Conservation (phyloP, 2,113 vertebrate species). For the Tetrax tetrax region DNA sequence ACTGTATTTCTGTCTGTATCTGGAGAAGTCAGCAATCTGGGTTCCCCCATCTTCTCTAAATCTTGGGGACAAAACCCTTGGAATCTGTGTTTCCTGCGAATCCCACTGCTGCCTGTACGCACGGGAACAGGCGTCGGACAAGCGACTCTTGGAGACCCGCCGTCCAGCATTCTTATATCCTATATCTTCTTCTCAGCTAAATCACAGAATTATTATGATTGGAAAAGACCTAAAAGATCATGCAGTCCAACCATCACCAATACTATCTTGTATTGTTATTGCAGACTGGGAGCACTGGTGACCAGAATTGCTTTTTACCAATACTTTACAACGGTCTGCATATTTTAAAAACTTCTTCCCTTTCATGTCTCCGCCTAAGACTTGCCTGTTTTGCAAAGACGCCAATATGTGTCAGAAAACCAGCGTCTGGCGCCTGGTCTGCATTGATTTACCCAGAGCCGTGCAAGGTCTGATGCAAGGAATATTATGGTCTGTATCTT, state of each 20-base stretch:
- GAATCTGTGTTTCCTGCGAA: not conserved
- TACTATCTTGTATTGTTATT: not conserved
- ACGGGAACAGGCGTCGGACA: not conserved
- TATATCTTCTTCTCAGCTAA: no score
- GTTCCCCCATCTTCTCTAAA: not conserved
- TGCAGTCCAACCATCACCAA: no score
- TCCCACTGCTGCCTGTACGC: not conserved
- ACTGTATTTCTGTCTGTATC: not conserved
- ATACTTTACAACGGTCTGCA: not conserved
- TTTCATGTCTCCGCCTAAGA: not conserved
- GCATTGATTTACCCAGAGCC: not conserved
- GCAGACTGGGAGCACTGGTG: not conserved
- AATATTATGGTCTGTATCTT: not conserved
- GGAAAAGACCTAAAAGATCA: no score
- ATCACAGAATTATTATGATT: no score
- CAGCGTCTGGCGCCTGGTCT: not conserved
- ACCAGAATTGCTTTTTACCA: not conserved
- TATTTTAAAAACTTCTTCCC: not conserved
- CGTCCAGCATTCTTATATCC: not conserved
- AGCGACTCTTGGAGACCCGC: not conserved
- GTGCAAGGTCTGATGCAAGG: not conserved
- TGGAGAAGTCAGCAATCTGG: not conserved
- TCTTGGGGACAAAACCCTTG: not conserved
- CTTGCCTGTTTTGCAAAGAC: not conserved
- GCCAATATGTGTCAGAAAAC: not conserved